These are phyloP conservation scores for Rostratula benghalensis DNA, from an alignment of 2,113 vertebrate genomes.

Conservation along the genomic window DNA sequence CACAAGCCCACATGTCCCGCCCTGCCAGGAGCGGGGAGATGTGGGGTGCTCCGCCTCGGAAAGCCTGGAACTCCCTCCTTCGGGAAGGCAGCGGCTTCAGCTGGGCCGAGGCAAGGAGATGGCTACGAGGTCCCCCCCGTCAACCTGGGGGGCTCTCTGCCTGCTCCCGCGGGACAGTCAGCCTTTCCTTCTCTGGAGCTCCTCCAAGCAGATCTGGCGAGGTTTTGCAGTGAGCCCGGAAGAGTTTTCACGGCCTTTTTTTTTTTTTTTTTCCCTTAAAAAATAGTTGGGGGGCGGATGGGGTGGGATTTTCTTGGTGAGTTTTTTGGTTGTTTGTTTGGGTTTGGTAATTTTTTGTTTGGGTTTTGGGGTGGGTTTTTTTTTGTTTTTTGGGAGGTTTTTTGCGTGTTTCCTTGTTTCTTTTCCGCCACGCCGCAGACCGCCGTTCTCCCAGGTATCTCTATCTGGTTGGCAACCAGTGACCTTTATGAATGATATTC, in stretches of 20 bases:
- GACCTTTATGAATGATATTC: neutral
- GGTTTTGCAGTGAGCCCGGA: neutral
- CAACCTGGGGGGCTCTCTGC: rapidly evolving
- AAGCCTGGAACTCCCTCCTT: neutral
- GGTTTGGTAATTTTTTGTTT: no score
- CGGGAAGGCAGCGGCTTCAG: neutral
- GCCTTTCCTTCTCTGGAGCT: neutral
- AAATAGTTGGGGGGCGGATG: no score
- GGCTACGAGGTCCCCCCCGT: no score
- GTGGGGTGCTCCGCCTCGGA: no score
- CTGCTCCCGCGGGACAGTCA: no score
- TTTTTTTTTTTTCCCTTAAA: no score
- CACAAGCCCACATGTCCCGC: no score
- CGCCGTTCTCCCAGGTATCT: neutral
- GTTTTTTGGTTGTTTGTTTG: neutral
- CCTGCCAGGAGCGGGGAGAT: neutral
- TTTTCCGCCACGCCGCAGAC: neutral
- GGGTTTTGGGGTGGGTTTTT: no score
- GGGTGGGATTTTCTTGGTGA: no score
- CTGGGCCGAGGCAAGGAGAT: no score
- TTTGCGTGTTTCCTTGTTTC: neutral
- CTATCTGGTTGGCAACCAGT: neutral
- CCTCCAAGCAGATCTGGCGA: neutral
- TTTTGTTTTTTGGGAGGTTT: neutral
- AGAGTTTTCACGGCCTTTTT: neutral